Base-by-base conservation (phyloP, 2,888 invertebrate genomes). In the Drosophila quinaria region DNA sequence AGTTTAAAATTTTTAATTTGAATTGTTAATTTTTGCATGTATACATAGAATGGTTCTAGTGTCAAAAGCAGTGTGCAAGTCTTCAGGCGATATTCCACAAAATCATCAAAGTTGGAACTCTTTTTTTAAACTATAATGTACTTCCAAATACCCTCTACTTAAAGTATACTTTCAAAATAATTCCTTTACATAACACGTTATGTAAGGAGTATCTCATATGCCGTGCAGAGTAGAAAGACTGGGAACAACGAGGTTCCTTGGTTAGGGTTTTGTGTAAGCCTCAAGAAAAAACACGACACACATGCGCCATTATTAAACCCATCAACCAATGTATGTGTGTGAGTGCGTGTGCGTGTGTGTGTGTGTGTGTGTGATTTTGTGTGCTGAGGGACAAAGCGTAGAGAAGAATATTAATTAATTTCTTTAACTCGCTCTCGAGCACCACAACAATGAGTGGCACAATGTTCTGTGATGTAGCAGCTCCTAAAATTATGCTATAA, bases 391-490 rank as follows among this genome's bases (percentile, higher is more conserved):
- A 50, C 47, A 47, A 60, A 56, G 69, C 54, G 60, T 50, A 52
- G 55, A 75, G 64, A 76, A 72, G 89, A 90, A 90, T 86, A 90
- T 86, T 86, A 86, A 86, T 86, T 86, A 90, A 90, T 88, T 89
- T 90, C 87, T 76, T 88, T 88, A 80, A 76, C 81, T 73, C 89
- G 52, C 55, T 25, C 49, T 54, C 52, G 42, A 61, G 55, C 64
- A 73, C 87, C 89, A 72, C 89, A 87, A 89, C 87, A 89, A 78
- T 81, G 79, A 87, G 72, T 80, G 69, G 60, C 81, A 78, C 85
- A 89, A 76, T 85, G 73, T 73, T 70, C 75, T 70, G 61, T 25
- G 71, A 70, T 87, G 81, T 72, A 81, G 70, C 79, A 58, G 86
- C 77, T 73, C 74, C 89, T 69, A 80, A 87, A 86, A 86, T 78